These are phyloP conservation scores for Turnix velox DNA, from an alignment of 2,113 vertebrate species.

Conservation along the genomic window DNA sequence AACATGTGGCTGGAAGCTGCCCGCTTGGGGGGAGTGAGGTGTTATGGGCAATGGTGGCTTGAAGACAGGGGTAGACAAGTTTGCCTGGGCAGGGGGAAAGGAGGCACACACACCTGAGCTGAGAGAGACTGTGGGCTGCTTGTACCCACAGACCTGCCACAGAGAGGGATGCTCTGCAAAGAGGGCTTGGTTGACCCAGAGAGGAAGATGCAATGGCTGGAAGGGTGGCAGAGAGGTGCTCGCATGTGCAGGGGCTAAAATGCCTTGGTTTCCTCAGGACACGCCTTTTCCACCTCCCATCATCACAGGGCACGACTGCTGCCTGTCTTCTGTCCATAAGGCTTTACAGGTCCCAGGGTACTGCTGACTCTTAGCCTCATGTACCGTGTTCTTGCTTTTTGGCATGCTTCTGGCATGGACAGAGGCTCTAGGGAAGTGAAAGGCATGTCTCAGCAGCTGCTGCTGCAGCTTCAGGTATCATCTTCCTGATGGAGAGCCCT, in stretches of 20 bases:
- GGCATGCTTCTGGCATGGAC: neutral
- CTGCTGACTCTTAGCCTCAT: neutral
- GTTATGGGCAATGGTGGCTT: neutral
- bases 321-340: neutral
- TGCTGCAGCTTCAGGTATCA: neutral
- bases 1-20: neutral
- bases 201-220: neutral
- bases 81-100: neutral
- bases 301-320: accelerated
- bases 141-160: neutral
- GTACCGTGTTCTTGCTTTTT: accelerated
- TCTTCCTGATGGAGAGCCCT: neutral
- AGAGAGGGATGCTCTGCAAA: neutral
- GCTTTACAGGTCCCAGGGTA: neutral
- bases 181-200: neutral
- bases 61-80: neutral
- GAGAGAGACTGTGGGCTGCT: neutral
- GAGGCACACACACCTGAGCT: neutral
- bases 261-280: neutral
- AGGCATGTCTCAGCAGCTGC: neutral
- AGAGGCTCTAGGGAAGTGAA: neutral
- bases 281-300: neutral
- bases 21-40: neutral
- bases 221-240: neutral
- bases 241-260: neutral